Conservation (phyloP, 2,797 vertebrate genomes). For the Luscinia luscinia region DNA sequence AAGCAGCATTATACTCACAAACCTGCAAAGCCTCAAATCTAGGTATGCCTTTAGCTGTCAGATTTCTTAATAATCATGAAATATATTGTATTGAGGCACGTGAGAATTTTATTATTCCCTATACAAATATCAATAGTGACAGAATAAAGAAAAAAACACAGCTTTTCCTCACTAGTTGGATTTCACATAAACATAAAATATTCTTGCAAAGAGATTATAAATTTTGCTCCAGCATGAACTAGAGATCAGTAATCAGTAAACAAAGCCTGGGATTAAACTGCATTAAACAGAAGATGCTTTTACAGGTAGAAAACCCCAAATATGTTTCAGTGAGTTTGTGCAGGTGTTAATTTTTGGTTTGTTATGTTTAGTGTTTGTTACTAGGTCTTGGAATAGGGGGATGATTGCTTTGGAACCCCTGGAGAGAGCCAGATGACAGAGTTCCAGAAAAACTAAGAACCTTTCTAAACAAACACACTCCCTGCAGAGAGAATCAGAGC, state of each 20-base stretch:
- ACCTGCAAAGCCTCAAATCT: neutral
- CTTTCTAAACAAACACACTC: conserved; percentile 40
- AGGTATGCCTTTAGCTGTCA: neutral
- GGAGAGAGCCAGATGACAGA: conserved; percentile 27
- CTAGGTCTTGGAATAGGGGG: neutral
- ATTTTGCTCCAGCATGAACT: neutral
- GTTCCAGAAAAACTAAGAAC: conserved; percentile 6
- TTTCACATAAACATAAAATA: neutral
- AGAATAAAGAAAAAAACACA: neutral
- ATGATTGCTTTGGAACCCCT: conserved; percentile 35
- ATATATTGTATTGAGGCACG: neutral
- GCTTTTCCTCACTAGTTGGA: neutral
- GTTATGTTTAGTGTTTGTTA: neutral
- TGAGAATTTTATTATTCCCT: neutral
- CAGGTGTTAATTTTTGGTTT: neutral
- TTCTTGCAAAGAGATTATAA: neutral
- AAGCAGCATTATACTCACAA: neutral
- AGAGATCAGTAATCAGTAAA: neutral
- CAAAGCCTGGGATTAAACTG: neutral
- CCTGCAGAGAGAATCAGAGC: conserved; percentile 24
- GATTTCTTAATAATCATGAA: neutral
- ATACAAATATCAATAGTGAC: neutral
- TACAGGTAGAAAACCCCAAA: neutral
- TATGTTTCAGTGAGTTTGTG: neutral
- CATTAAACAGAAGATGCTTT: neutral